Evolutionary conservation across 2,113 vertebrate genomes (phyloP).

Genomic region (Rhynchomys soricoides): DNA sequence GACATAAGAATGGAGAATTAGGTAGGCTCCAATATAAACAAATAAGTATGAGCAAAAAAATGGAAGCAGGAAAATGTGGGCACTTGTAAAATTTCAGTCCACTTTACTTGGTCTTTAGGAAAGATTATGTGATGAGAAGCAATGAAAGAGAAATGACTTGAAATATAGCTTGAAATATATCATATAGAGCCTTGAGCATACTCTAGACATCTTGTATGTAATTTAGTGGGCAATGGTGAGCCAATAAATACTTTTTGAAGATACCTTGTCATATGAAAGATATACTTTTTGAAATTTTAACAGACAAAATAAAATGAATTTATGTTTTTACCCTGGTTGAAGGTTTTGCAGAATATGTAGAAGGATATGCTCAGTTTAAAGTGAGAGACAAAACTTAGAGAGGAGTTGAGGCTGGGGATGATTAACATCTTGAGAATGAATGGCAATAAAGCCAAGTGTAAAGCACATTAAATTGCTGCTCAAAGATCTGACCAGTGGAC

Average conservation of each 20-base stretch:
- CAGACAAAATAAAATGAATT: constrained; percentile 33
- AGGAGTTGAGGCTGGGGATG: not conserved
- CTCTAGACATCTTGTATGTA: constrained; percentile 1
- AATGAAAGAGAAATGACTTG: constrained; percentile 10
- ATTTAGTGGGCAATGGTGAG: constrained; percentile 56
- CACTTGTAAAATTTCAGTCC: not conserved
- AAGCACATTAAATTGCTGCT: not conserved
- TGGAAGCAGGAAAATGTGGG: not conserved
- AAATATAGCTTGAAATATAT: not conserved
- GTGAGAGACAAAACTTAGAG: not conserved
- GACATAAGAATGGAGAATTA: not conserved
- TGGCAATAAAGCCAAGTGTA: constrained; percentile 5
- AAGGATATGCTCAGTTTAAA: not conserved
- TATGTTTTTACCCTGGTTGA: constrained; percentile 12
- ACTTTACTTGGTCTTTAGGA: constrained; percentile 9
- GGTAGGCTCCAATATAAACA: not conserved
- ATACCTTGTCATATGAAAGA: constrained; percentile 48
- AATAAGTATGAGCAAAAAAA: constrained; percentile 31
- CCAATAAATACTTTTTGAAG: constrained; percentile 6
- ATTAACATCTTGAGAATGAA: not conserved
- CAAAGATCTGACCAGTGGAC: not conserved
- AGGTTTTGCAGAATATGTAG: constrained; percentile 2
- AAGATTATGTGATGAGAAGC: not conserved
- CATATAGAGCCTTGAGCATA: not conserved
- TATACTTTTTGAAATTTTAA: constrained; percentile 41